Base-by-base conservation (phyloP, 2,888 invertebrate genomes). In the Sarcophaga carnaria region DNA sequence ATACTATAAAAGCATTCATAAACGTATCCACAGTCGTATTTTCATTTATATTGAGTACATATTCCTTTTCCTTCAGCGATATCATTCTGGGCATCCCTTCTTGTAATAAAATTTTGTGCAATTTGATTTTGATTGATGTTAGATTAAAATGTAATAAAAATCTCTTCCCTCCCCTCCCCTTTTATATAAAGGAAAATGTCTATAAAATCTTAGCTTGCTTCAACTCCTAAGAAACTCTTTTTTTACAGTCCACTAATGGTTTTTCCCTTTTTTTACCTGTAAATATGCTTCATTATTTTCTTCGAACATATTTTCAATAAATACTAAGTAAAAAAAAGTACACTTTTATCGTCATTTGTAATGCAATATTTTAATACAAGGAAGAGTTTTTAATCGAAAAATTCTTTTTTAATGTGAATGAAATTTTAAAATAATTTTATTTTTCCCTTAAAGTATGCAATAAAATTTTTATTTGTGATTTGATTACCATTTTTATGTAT, bases 61-160 rank as follows among this genome's bases (percentile, higher is more conserved):
- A 64, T 47, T 60, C 64, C 25, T 59, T 47, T 69, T 64, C 74
- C 77, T 17, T 80, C 69, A 12, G 8, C 81, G 47, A 37, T 37
- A 37, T 37, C 8, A 69, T 69, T 66, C 45, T 62, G 74, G 37
- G 37, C 8, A 37, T 54, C 54, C 45, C 22, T 80, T 60, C 4
- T 60, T 71, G 71, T 67, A 80, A 85, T 80, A 85, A 85, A 76
- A 69, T 87, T 66, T 81, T 54, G 54, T 83, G 88, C 88, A 88
- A 89, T 89, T 89, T 89, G 82, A 79, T 84, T 88, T 89, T 89
- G 89, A 89, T 89, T 89, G 89, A 88, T 85, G 88, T 83, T 62
- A 88, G 88, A 89, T 89, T 89, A 89, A 88, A 89, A 88, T 79
- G 74, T 72, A 85, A 87, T 89, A 83, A 89, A 22, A 86, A 8